These are phyloP conservation scores for Platyscapa corneri DNA, from an alignment of 1,140 invertebrate genomes.

Conservation along the genomic window DNA sequence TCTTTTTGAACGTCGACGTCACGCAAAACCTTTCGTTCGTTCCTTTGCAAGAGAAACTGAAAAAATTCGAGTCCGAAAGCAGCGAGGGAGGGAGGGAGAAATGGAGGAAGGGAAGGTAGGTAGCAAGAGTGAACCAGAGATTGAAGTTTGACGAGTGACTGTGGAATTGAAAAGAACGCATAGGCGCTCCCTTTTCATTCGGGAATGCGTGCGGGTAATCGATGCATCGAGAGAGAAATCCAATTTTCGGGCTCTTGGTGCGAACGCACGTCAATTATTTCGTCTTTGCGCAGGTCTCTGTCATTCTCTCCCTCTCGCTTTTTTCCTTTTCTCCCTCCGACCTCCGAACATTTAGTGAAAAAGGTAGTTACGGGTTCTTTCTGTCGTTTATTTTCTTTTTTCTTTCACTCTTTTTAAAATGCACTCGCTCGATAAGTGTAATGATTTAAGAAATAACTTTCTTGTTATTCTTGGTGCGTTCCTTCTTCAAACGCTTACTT, in stretches of 20 bases:
- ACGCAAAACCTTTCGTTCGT: conserved; percentile 47
- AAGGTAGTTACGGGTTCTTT: not conserved
- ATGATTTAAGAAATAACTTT: not conserved
- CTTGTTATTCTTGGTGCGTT: not conserved
- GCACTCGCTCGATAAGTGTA: not conserved
- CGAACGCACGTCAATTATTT: conserved; percentile 35
- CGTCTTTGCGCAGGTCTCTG: not conserved
- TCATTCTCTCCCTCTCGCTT: not conserved
- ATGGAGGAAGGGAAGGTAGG: no score
- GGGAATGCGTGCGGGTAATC: conserved; percentile 51
- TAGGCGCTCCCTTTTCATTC: conserved; percentile 48
- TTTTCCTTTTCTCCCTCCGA: not conserved
- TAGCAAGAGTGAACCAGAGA: not conserved
- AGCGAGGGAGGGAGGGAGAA: no score
- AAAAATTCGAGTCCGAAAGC: conserved; percentile 16
- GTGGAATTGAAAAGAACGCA: conserved; percentile 50
- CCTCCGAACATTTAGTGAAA: not conserved
- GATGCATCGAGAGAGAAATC: conserved; percentile 14
- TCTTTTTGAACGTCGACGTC: conserved; percentile 44
- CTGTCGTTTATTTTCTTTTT: no score
- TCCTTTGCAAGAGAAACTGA: conserved; percentile 5
- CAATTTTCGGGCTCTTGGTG: conserved; percentile 37
- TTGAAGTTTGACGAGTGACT: conserved; percentile 36
- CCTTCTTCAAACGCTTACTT: not conserved
- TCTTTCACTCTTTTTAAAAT: conserved; percentile 3